These are phyloP conservation scores for Melanostoma mellinum DNA, from an alignment of 2,888 invertebrate species.

Conservation along the genomic window DNA sequence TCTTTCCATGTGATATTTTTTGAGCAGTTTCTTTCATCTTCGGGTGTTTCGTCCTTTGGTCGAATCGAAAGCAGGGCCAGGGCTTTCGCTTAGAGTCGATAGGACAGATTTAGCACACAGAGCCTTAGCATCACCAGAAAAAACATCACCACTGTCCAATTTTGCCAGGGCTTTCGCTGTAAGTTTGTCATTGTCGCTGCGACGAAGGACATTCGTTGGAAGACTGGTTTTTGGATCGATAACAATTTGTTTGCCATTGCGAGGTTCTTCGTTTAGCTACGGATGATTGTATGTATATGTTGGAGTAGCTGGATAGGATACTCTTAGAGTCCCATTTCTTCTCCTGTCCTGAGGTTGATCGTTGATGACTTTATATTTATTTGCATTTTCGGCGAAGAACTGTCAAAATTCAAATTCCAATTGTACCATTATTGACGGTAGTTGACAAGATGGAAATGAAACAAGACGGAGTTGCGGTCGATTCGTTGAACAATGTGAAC, in stretches of 20 bases:
- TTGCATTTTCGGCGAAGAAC: too few species aligned
- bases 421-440: too few species aligned
- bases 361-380: slow-evolving; percentile 84
- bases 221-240: slow-evolving; percentile 88
- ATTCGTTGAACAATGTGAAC: too few species aligned
- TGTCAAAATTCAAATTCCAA: too few species aligned
- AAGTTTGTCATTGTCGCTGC: too few species aligned
- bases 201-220: too few species aligned
- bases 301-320: slow-evolving; percentile 94
- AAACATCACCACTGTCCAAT: slow-evolving; percentile 84
- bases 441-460: too few species aligned
- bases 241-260: slow-evolving; percentile 84
- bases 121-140: slow-evolving; percentile 85
- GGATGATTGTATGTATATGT: slow-evolving; percentile 96
- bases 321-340: slow-evolving; percentile 95
- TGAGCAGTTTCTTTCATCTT: slow-evolving; percentile 91
- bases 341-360: slow-evolving; percentile 85
- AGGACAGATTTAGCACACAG: too few species aligned
- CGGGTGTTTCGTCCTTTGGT: slow-evolving; percentile 89
- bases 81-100: slow-evolving; percentile 83
- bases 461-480: too few species aligned
- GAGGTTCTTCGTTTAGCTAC: slow-evolving; percentile 89
- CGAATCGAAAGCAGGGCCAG: slow-evolving; percentile 87
- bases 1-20: slow-evolving; percentile 90
- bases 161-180: too few species aligned